phyloP scores from a whole-genome alignment of 2,797 vertebrate genomes.

The Paramormyrops hopkinsi region DNA sequence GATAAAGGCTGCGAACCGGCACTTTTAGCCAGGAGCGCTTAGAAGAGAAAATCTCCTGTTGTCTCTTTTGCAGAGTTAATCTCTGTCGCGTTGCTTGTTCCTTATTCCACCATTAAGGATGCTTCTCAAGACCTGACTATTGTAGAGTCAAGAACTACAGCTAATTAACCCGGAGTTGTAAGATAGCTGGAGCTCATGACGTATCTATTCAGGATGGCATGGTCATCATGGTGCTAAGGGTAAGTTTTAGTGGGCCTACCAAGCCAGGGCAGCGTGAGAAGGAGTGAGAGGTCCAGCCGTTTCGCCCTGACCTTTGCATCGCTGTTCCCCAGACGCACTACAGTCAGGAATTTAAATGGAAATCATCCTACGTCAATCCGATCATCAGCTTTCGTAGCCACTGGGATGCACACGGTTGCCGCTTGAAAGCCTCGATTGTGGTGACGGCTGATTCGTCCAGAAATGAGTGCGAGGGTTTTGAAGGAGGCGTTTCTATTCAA shows the following conservation, averaged over 20 bases:
- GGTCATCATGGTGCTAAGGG: not conserved
- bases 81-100: not conserved
- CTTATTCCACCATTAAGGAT: not conserved
- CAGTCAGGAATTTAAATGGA: constrained; percentile 18
- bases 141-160: not conserved
- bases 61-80: constrained; percentile 3
- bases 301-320: not conserved
- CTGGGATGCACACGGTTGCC: constrained; percentile 37
- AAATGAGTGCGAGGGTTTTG: constrained; percentile 21
- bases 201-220: not conserved
- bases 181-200: not conserved
- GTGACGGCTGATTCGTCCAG: constrained; percentile 30
- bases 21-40: not conserved
- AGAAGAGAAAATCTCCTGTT: not conserved
- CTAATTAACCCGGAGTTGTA: not conserved
- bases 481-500: not conserved
- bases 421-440: constrained; percentile 33
- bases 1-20: not conserved
- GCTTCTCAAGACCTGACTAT: not conserved
- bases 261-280: not conserved
- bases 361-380: constrained; percentile 44
- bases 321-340: not conserved
- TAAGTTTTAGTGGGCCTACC: not conserved
- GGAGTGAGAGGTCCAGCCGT: not conserved
- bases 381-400: constrained; percentile 28